Base-by-base conservation (phyloP, 2,113 vertebrate genomes). In the Rousettus leschenaultii region DNA sequence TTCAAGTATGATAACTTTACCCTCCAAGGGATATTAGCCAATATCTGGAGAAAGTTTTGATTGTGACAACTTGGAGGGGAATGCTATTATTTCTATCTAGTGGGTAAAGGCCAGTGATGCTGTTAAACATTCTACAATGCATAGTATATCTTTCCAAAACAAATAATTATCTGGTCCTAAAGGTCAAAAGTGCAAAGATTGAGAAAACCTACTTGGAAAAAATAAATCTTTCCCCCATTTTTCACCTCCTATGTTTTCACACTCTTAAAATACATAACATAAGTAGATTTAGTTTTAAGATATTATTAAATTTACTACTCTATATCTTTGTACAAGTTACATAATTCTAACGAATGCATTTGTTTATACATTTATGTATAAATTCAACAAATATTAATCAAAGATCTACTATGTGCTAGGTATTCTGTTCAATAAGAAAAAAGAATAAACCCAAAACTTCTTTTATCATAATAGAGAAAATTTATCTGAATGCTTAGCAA, bases 1-100 rank as follows among this genome's bases (percentile, higher is more conserved):
- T 18, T 48, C 4, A 59, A 43, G 0, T 21, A 8, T 3, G 3
- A 11, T 10, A 1, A 86, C 45, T 26, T 57, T 16, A 6, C 0
- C 3, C 7, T 19, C 24, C 16, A 80, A 18, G 14, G 15, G n/a
- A 59, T 86, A 78, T 63, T 78, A 66, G 19, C 4, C 5, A 70
- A n/a, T 78, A 70, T 78, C 15, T 85, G 7, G 11, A 85, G 19
- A 84, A 35, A 75, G 14, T 38, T 83, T 84, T 74, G 33, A 33
- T 68, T 90, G 40, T 59, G 53, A 43, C 40, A 40, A 19, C 28
- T 43, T 43, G 26, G 22, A 71, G 1, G 6, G 15, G 30, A 3
- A 19, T 88, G n/a, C 22, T 88, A 48, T 43, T 43, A 88, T n/a
- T n/a, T n/a, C 4, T 28, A 48, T 35, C n/a, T 80, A n/a, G 4